These are phyloP conservation scores for Enoplosus armatus DNA, from an alignment of 2,797 vertebrate species.

Conservation along the genomic window DNA sequence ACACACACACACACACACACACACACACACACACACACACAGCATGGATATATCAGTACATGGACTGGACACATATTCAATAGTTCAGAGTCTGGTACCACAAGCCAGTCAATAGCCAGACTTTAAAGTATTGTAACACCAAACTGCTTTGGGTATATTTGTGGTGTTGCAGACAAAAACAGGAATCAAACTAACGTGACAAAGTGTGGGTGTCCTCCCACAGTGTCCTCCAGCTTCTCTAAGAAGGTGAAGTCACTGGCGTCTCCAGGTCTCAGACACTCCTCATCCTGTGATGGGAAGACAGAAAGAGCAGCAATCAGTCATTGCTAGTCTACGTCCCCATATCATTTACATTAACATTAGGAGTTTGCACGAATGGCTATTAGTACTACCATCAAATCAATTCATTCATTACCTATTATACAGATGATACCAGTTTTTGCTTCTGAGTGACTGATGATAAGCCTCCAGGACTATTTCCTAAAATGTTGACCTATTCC, in stretches of 20 bases:
- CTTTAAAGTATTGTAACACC: not conserved
- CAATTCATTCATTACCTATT: not conserved
- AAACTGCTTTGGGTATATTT: not conserved
- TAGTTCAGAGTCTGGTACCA: not conserved
- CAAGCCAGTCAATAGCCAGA: not conserved
- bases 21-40: conserved; percentile 16
- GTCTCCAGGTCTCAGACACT: conserved; percentile 96
- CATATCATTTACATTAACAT: not conserved
- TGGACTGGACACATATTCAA: not conserved
- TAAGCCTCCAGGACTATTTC: not conserved
- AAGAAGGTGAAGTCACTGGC: conserved; percentile 96
- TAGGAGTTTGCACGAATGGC: not conserved
- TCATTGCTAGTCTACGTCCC: not conserved
- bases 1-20: conserved; percentile 14
- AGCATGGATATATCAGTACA: not conserved
- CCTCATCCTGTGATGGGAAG: conserved; percentile 89
- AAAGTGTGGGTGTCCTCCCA: conserved; percentile 96
- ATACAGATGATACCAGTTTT: not conserved
- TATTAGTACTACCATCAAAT: not conserved
- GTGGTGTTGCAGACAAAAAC: not conserved
- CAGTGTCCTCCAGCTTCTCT: conserved; percentile 94
- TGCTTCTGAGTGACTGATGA: not conserved
- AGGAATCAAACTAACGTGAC: conserved; percentile 91
- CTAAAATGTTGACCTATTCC: not conserved
- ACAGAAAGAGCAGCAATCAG: not conserved